Evolutionary conservation across 1,140 invertebrate species (phyloP).

Genomic region (Lepidurus apus): DNA sequence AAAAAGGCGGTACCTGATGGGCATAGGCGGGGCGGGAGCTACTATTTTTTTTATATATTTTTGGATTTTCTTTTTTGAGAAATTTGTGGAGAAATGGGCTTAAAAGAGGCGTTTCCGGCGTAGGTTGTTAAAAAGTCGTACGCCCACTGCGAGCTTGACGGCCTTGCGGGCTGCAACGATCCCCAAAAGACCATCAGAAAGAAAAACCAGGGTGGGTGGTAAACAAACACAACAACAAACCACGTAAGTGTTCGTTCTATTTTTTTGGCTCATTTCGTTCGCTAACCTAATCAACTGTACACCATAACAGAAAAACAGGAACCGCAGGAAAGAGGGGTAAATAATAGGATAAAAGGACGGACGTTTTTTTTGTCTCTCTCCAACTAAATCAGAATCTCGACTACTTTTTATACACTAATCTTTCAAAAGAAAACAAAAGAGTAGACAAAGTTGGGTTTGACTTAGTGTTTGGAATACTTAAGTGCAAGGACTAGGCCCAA

Average conservation of each 20-base stretch:
- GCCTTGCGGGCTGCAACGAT: constrained; percentile 76
- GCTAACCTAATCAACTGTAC: constrained; percentile 9
- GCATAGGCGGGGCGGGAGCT: constrained; percentile 23
- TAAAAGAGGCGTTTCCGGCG: constrained; percentile 46
- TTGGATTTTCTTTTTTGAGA: constrained; percentile 68
- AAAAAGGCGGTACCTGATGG: constrained; percentile 30
- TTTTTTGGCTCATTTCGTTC: background rate
- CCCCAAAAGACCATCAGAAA: constrained; percentile 8
- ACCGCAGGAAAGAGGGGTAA: background rate
- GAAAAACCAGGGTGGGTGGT: background rate
- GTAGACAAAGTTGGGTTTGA: constrained; percentile 16
- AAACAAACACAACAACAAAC: constrained; percentile 28
- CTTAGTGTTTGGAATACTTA: background rate
- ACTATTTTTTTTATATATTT: constrained; percentile 50
- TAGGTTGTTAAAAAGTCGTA: constrained; percentile 88
- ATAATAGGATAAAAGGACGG: background rate
- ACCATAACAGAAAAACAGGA: constrained; percentile 16
- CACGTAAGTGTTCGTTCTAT: constrained; percentile 24
- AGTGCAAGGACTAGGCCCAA: constrained; percentile 5
- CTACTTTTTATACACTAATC: too few species aligned
- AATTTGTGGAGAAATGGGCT: background rate
- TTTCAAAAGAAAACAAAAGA: background rate
- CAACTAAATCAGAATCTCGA: too few species aligned
- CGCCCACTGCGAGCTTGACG: constrained; percentile 82
- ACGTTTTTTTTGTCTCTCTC: too few species aligned